These are phyloP conservation scores for Lepidochitona cinerea DNA, from an alignment of 2,888 invertebrate genomes.

Conservation along the genomic window DNA sequence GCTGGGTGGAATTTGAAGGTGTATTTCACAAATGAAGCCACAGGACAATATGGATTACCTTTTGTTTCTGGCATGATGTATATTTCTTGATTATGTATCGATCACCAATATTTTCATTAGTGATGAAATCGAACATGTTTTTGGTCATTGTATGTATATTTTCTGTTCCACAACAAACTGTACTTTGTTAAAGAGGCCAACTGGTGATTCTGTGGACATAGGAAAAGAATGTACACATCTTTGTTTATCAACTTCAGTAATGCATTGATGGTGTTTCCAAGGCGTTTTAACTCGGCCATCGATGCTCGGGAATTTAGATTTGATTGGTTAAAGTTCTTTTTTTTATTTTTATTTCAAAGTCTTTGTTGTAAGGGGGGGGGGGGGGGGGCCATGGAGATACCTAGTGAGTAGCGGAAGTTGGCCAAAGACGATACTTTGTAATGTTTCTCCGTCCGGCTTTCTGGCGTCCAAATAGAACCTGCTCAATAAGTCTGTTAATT, in stretches of 20 bases:
- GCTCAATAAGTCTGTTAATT: too few relatives aligned
- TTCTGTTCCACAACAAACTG: too few relatives aligned
- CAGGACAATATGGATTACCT: slow-evolving; percentile 10
- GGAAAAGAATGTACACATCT: slow-evolving; percentile 14
- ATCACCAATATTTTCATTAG: slow-evolving; percentile 9
- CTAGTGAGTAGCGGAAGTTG: slow-evolving; percentile 22
- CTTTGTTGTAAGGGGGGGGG: slow-evolving; percentile 25
- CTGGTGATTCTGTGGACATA: slow-evolving; percentile 9
- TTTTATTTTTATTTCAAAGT: slow-evolving; percentile 25
- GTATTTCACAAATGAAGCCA: slow-evolving; percentile 10
- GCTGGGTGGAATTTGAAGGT: slow-evolving; percentile 1
- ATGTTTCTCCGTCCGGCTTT: too few relatives aligned
- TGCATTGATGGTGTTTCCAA: slow-evolving; percentile 20
- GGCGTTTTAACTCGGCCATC: slow-evolving; percentile 20
- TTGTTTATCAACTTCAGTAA: slow-evolving; percentile 8
- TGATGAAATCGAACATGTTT: slow-evolving; percentile 14
- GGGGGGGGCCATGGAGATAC: slow-evolving; percentile 23
- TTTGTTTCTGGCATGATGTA: slow-evolving; percentile 9
- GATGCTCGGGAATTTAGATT: slow-evolving; percentile 17
- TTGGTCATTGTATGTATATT: too few relatives aligned
- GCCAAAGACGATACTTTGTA: slow-evolving; percentile 4
- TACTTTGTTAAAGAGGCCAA: slow-evolving; percentile 24
- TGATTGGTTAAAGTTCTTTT: slow-evolving; percentile 12
- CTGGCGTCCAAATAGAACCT: too few relatives aligned
- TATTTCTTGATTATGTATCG: neutral